phyloP scores from a whole-genome alignment of 2,888 invertebrate species.

The Pristionchus arcanus region DNA sequence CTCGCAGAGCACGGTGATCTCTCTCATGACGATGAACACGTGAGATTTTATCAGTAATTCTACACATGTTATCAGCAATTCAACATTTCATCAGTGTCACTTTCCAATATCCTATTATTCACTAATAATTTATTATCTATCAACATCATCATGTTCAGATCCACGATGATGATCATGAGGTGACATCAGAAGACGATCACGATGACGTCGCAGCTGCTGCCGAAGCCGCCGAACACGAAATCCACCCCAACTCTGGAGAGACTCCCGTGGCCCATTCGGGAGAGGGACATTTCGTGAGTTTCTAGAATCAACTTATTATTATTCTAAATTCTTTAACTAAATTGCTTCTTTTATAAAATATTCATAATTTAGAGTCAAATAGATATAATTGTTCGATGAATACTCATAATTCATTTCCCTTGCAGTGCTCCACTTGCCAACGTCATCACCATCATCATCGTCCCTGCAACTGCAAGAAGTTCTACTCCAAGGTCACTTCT shows the following conservation, averaged over 20 bases:
- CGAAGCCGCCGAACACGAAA: not conserved
- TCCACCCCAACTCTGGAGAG: not conserved
- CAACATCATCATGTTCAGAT: not conserved
- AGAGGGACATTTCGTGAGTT: not conserved
- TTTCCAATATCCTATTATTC: too few relatives aligned
- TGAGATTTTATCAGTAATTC: not conserved
- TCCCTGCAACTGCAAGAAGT: constrained; percentile 15
- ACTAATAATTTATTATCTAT: too few relatives aligned
- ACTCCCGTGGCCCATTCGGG: not conserved
- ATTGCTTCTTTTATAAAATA: too few relatives aligned
- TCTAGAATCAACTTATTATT: too few relatives aligned
- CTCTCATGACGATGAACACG: not conserved
- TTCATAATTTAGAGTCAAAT: too few relatives aligned
- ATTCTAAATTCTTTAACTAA: too few relatives aligned
- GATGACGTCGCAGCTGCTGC: not conserved
- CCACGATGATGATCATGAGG: not conserved
- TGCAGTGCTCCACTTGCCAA: too few relatives aligned
- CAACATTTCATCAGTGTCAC: too few relatives aligned
- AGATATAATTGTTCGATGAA: too few relatives aligned
- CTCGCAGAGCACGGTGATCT: not conserved
- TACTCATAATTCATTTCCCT: not conserved
- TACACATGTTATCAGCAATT: not conserved
- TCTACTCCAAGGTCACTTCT: not conserved
- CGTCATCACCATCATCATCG: constrained; percentile 22
- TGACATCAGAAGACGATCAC: not conserved